Conservation (phyloP, 2,888 invertebrate genomes). For the Dryomyza anilis region DNA sequence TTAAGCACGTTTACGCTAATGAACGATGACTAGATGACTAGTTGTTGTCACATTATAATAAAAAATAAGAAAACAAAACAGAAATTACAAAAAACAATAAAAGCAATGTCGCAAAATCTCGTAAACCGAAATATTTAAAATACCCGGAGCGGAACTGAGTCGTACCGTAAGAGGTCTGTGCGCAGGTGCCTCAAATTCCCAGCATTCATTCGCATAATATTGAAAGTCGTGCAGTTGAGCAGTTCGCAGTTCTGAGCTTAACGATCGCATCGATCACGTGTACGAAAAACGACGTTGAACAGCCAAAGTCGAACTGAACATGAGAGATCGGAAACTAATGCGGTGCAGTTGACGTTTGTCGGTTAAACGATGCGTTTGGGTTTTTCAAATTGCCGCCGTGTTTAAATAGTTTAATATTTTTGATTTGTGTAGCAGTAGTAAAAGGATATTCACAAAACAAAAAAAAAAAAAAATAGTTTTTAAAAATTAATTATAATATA, state of each 20-base stretch:
- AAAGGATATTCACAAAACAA: no score
- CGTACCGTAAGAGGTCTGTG: no score
- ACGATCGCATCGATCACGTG: not conserved
- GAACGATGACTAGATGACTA: slow-evolving; percentile 12
- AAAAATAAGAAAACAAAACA: slow-evolving; percentile 1
- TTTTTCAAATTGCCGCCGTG: no score
- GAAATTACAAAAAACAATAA: not conserved
- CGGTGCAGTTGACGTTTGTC: slow-evolving; percentile 25
- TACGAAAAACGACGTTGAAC: not conserved
- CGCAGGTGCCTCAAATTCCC: not conserved
- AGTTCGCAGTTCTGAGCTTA: no score
- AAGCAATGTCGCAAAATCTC: not conserved
- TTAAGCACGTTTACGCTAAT: slow-evolving; percentile 22
- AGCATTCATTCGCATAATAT: not conserved
- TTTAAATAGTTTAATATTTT: no score
- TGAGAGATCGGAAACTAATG: not conserved
- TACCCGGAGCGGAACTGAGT: slow-evolving; percentile 3
- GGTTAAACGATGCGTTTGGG: slow-evolving; percentile 20
- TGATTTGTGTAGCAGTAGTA: no score
- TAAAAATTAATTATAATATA: no score
- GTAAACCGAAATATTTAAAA: slow-evolving; percentile 5
- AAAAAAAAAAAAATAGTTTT: no score
- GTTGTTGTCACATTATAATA: no score
- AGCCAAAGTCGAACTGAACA: not conserved
- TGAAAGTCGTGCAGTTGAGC: no score